Evolutionary conservation across 2,888 invertebrate genomes (phyloP).

Genomic region (Cremastobaeus sp.): DNA sequence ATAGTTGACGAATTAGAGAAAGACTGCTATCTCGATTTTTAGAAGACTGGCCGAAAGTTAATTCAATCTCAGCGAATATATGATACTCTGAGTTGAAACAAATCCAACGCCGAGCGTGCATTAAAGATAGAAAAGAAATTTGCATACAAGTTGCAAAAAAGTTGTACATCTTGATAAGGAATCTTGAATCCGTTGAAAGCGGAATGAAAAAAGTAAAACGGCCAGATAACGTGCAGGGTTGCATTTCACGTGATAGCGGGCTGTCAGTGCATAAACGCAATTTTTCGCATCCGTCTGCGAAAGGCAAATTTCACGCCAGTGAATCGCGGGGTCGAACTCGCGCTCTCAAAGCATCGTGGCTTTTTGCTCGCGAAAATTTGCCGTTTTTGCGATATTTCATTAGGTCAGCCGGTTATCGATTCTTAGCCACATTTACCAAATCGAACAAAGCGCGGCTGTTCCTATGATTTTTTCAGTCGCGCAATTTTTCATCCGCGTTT

Average conservation of each 20-base stretch:
- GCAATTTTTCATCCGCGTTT: slow-evolving; percentile 29
- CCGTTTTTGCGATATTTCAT: slow-evolving; percentile 62
- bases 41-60: too few relatives aligned
- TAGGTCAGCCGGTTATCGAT: slow-evolving; percentile 27
- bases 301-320: slow-evolving; percentile 60
- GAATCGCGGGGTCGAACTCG: slow-evolving; percentile 4
- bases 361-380: slow-evolving; percentile 63
- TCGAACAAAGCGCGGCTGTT: slow-evolving; percentile 46
- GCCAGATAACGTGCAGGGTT: slow-evolving; percentile 1
- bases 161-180: slow-evolving; percentile 11
- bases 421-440: slow-evolving; percentile 24
- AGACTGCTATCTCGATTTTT: too few relatives aligned
- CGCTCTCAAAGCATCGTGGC: slow-evolving; percentile 63
- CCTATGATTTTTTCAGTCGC: slow-evolving; percentile 26
- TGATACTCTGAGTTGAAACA: too few relatives aligned
- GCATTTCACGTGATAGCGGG: neutral
- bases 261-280: neutral
- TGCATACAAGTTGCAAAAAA: too few relatives aligned
- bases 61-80: too few relatives aligned
- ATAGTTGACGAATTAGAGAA: too few relatives aligned
- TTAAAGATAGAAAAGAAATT: too few relatives aligned
- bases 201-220: slow-evolving; percentile 3
- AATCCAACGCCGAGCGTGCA: too few relatives aligned
- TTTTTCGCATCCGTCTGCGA: slow-evolving; percentile 48
- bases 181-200: slow-evolving; percentile 1